These are phyloP conservation scores for Helleia helle DNA, from an alignment of 2,888 invertebrate genomes.

Conservation along the genomic window DNA sequence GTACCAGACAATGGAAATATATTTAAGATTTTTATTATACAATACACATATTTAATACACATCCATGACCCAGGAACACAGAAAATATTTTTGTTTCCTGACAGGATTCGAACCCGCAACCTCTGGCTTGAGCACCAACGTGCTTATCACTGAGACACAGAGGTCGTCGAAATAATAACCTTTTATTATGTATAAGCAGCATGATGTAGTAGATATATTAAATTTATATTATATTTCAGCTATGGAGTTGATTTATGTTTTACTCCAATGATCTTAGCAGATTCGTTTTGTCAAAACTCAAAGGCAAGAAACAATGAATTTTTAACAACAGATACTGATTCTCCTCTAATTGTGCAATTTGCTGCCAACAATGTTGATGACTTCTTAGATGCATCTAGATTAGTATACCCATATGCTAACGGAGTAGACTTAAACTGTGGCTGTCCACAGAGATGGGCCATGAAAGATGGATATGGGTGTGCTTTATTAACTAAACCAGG, in stretches of 20 bases:
- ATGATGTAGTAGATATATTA: neutral
- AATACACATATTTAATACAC: no score
- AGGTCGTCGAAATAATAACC: no score
- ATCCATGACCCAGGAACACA: no score
- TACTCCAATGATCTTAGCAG: conserved; percentile 97
- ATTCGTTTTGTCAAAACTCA: conserved; percentile 91
- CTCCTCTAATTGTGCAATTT: conserved; percentile 94
- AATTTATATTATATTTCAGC: conserved; percentile 42
- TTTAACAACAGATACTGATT: conserved; percentile 81
- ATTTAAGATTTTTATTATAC: no score
- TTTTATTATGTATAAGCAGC: no score
- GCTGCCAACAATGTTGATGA: conserved; percentile 89
- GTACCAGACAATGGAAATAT: no score
- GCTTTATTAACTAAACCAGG: conserved; percentile 88
- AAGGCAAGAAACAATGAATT: conserved; percentile 91
- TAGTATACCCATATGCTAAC: conserved; percentile 87
- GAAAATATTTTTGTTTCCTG: no score
- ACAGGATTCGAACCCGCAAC: no score
- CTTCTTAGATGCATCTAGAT: conserved; percentile 88
- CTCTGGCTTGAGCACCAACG: no score
- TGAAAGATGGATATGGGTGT: conserved; percentile 92
- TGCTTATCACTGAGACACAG: no score
- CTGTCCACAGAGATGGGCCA: conserved; percentile 97
- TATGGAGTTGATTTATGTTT: conserved; percentile 93
- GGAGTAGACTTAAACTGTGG: conserved; percentile 98